Evolutionary conservation across 2,888 invertebrate genomes (phyloP), one percentile per base, ranked within the genome.

Genomic region (Acanthococcus lagerstroemiae): DNA sequence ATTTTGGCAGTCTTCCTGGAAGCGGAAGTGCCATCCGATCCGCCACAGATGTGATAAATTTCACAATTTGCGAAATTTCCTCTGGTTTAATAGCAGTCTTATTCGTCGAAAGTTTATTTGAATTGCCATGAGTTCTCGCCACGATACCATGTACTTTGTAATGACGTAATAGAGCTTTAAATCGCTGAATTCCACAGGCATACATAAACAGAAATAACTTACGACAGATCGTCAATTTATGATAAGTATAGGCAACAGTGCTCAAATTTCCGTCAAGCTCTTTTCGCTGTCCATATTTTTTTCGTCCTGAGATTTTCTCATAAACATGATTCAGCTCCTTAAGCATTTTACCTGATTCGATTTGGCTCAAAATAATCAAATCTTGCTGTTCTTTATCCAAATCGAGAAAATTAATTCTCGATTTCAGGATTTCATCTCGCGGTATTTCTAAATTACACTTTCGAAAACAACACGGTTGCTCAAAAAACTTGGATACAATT

Each of bases 1-100:
- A 54, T 22, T 54, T 12, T 54, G 54, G 54, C 6, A 54, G 54
- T 54, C 54, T 15, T 25, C 54, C 54, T 9, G 54, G 54, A 24
- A 54, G 54, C 21, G 54, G 19, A 21, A 54, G 22, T 9, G 54
- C 54, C 54, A 54, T 6, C 4, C 6, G 54, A 54, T 54, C 54
- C 9, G 54, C 19, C 9, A 19, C 24, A 54, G 4, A 21, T 7
- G 9, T 5, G 12, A 54, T 21, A 22, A 54, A 54, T 54, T 54
- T 9, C 9, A 54, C 54, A 7, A 22, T 22, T n/a, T 12, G 9
- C 4, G 9, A 4, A 22, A 54, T 54, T 15, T 54, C 54, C 6
- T 5, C 25, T 6, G 24, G 22, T 54, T 25, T 9, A 12, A 54
- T 21, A 9, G 54, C 6, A n/a, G n/a, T n/a, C n/a, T n/a, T n/a